Evolutionary conservation across 2,797 vertebrate species (phyloP).

Genomic region (Acipenser oxyrinchus): DNA sequence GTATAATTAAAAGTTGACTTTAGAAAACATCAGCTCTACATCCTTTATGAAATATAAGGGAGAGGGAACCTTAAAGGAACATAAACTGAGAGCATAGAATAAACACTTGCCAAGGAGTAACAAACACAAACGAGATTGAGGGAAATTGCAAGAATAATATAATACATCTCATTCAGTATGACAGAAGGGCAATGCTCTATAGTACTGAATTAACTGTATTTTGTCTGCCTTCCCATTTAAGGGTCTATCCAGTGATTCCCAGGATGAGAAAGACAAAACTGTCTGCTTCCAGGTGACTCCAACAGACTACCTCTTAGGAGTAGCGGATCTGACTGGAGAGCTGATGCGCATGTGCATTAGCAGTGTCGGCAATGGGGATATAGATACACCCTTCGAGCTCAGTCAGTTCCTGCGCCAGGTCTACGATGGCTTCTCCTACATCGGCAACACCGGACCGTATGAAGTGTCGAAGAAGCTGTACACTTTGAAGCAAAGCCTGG

Average conservation of each 20-base stretch:
- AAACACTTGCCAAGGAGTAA: too few relatives aligned
- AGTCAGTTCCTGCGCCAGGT: constrained; percentile 89
- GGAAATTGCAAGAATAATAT: too few relatives aligned
- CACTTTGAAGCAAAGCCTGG: constrained; percentile 86
- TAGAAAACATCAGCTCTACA: too few relatives aligned
- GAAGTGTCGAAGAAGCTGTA: constrained; percentile 97
- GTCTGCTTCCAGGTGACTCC: constrained; percentile 85
- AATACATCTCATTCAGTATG: too few relatives aligned
- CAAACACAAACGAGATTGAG: too few relatives aligned
- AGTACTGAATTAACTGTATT: neutral
- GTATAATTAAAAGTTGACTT: too few relatives aligned
- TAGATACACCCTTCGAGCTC: constrained; percentile 94
- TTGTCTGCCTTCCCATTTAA: neutral
- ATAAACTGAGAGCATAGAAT: too few relatives aligned
- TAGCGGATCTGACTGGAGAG: constrained; percentile 93
- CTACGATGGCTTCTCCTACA: constrained; percentile 90
- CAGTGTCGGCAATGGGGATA: constrained; percentile 93
- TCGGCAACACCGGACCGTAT: constrained; percentile 93
- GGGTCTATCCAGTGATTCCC: too few relatives aligned
- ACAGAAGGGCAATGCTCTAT: too few relatives aligned
- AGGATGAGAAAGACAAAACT: constrained; percentile 7
- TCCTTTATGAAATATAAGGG: too few relatives aligned
- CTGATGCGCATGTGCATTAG: constrained; percentile 95
- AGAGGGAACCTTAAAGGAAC: too few relatives aligned
- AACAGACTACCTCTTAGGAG: constrained; percentile 88